Percentiles rank a stretch among this genome's conserved stretches.
phyloP scores from a whole-genome alignment of 2,113 vertebrate genomes.

The Rhinichthys klamathensis region DNA sequence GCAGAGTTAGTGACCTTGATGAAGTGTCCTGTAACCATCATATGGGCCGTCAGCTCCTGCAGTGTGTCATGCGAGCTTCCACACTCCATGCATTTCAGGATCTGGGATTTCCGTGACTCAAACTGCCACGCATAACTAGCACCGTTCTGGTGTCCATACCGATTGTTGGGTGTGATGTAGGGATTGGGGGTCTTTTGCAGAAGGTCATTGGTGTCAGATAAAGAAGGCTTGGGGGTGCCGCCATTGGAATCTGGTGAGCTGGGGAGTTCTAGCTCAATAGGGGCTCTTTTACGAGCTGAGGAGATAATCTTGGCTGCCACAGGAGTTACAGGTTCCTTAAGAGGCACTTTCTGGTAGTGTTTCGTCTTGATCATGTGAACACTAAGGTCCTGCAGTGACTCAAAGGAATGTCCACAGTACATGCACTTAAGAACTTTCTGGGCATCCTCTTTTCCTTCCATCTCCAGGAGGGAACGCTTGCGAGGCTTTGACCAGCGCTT shows the following conservation, averaged over 20 bases:
- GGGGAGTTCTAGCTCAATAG: conserved; percentile 90
- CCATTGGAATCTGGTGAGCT: conserved; percentile 96
- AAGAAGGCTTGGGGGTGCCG: conserved; percentile 85
- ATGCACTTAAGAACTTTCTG: conserved; percentile 99
- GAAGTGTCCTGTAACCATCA: conserved; percentile 99
- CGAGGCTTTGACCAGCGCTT: conserved; percentile 98
- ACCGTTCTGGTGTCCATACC: conserved; percentile 97
- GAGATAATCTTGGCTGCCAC: conserved; percentile 95
- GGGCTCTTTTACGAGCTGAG: conserved; percentile 88
- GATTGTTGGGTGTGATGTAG: conserved; percentile 96
- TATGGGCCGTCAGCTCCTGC: conserved; percentile 97
- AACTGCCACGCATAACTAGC: conserved; percentile 99
- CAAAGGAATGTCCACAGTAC: conserved; percentile 99
- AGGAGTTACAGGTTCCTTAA: conserved; percentile 97
- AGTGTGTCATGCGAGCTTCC: conserved; percentile 96
- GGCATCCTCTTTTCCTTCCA: conserved; percentile 98
- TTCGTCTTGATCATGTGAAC: conserved; percentile 99
- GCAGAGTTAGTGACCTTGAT: conserved; percentile 99
- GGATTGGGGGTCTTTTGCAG: conserved; percentile 91
- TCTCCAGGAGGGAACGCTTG: conserved; percentile 96
- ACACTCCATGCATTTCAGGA: conserved; percentile 99
- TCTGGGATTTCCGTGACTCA: conserved; percentile 96
- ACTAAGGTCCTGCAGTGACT: conserved; percentile 97
- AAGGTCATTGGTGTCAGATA: conserved; percentile 81
- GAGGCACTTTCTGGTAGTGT: conserved; percentile 99